A percentile compares a stretch with the other conserved stretches of the same genome.
Conservation (phyloP, 2,888 invertebrate species). For the Rhamnusium bicolor region DNA sequence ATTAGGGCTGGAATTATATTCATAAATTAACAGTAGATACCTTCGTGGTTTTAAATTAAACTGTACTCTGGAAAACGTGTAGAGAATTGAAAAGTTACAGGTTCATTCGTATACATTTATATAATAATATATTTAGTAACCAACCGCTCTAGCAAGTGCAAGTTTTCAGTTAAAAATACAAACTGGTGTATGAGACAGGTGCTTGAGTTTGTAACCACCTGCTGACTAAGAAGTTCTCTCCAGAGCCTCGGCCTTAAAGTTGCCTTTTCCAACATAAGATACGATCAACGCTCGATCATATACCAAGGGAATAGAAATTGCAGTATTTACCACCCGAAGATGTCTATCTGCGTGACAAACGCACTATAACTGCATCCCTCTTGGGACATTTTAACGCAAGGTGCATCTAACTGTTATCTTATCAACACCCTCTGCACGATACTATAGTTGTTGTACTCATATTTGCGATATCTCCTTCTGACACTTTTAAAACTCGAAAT, state of each 20-base stretch:
- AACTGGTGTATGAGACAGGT: conserved; percentile 66
- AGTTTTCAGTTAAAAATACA: conserved; percentile 64
- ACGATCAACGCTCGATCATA: conserved; percentile 32
- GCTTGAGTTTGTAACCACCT: conserved; percentile 56
- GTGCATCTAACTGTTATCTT: conserved; percentile 25
- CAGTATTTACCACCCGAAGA: conserved; percentile 33
- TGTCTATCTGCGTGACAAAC: conserved; percentile 15
- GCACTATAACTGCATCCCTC: conserved; percentile 2
- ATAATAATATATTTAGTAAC: conserved; percentile 13
- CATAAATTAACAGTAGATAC: no score
- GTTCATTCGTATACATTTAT: background rate
- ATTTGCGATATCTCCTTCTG: conserved; percentile 15
- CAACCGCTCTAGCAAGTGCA: conserved; percentile 58
- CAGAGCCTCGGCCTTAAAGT: conserved; percentile 30
- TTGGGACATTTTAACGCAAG: conserved; percentile 17
- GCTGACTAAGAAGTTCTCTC: conserved; percentile 42
- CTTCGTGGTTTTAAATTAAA: background rate
- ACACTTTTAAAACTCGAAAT: background rate
- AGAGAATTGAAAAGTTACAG: background rate
- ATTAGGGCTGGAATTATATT: no score
- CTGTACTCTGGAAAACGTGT: background rate
- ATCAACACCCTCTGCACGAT: conserved; percentile 20
- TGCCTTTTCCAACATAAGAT: conserved; percentile 32
- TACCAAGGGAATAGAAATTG: conserved; percentile 40
- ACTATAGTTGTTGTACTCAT: background rate